Evolutionary conservation across 2,113 vertebrate genomes (phyloP).

Genomic region (Tilapia sparmanii): DNA sequence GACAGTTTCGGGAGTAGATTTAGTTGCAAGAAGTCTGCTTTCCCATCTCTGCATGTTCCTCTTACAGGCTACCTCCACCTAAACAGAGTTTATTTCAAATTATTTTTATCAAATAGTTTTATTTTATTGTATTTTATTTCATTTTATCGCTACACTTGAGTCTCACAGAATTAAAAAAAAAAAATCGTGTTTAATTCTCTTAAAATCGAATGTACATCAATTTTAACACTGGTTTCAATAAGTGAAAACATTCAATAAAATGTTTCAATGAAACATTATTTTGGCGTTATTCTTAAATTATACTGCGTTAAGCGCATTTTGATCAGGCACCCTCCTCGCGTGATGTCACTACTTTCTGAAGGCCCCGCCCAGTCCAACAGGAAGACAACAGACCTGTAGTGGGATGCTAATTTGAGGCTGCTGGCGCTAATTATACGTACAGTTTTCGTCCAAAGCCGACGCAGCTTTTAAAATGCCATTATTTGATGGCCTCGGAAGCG

Average conservation of each 20-base stretch:
- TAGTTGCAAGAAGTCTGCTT: not conserved
- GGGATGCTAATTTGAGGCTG: not conserved
- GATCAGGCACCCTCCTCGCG: not conserved
- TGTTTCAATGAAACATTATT: too few relatives aligned
- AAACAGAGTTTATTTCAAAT: not conserved
- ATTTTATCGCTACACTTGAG: not conserved
- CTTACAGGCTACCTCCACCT: not conserved
- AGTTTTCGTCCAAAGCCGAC: not conserved
- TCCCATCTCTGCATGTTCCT: not conserved
- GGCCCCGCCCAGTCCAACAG: constrained; percentile 26
- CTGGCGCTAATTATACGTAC: not conserved
- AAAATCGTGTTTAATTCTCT: not conserved
- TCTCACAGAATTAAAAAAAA: not conserved
- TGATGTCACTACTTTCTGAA: constrained; percentile 17
- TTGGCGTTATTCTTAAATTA: not conserved
- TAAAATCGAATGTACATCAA: not conserved
- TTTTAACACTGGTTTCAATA: not conserved
- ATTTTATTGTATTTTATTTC: not conserved
- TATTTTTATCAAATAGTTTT: not conserved
- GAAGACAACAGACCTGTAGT: constrained; percentile 16
- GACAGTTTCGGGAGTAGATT: not conserved
- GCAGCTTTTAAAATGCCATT: constrained; percentile 77
- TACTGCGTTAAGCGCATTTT: not conserved
- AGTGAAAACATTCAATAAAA: too few relatives aligned
- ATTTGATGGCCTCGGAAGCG: constrained; percentile 89